Base-by-base conservation (phyloP, 2,888 invertebrate genomes). In the Microchrysa polita region DNA sequence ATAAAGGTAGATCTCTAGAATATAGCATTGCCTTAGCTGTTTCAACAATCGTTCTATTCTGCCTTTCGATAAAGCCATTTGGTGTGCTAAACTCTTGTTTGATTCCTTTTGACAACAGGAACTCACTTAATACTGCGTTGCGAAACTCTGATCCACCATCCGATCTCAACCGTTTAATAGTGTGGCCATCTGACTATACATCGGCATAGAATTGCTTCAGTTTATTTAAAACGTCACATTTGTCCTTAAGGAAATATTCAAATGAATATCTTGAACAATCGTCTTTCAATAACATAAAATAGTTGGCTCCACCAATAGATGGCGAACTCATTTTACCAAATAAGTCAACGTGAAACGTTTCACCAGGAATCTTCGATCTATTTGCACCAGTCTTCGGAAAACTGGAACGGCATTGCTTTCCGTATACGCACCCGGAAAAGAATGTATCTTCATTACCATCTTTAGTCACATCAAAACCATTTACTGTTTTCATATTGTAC, bases 211-310 rank as follows among this genome's bases (percentile, higher is more conserved):
- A 76, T 27, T 76, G 48, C 74, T 67, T 75, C 10, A 77, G 22
- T n/a, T 74, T 73, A 9, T 72, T 40, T 12, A 74, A 65, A 14
- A 77, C 76, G 34, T 77, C 76, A 20, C 67, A 76, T 74, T 77
- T 78, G 9, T 77, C 57, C 57, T 77, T 78, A 2, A 77, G 34
- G 67, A 78, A 78, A 72, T 76, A 77, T 10, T 77, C 75, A 53
- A 72, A 73, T 16, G 76, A 73, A 69, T 77, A 77, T 72, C 73
- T 74, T 1, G 77, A 34, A 34, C 2, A 34, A 34, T 34, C 27
- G 27, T 34, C 27, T 34, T 34, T 34, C 7, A 34, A 34, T 34
- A 34, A 34, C 27, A 34, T n/a, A n/a, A n/a, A n/a, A 7, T 34
- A 34, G 7, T 34, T 34, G 7, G 27, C 27, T 5, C 27, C 27